These are phyloP conservation scores for Sciurus carolinensis DNA, from an alignment of 2,797 vertebrate species.

Conservation along the genomic window DNA sequence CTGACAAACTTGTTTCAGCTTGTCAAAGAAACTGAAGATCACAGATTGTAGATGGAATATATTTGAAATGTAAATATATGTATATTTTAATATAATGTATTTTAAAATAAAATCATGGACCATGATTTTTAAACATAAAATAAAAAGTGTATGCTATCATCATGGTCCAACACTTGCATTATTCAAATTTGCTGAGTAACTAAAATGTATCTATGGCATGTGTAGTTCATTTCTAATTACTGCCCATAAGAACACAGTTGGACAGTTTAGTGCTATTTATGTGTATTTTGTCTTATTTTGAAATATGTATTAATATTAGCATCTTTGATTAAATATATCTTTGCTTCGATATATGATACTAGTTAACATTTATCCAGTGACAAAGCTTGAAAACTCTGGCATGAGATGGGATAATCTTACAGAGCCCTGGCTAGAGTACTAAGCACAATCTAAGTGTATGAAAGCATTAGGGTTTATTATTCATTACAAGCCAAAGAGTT, in stretches of 20 bases:
- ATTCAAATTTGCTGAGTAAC: neutral
- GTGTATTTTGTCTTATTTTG: neutral
- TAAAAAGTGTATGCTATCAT: neutral
- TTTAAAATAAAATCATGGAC: too few relatives aligned
- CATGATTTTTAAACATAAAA: neutral
- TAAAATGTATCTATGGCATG: neutral
- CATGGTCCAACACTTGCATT: neutral
- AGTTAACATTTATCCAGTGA: neutral
- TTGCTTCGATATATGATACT: neutral
- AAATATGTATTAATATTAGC: neutral
- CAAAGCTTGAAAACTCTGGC: neutral
- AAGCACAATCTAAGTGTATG: neutral
- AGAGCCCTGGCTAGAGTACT: neutral
- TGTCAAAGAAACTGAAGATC: neutral
- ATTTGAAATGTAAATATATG: neutral
- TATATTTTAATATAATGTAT: too few relatives aligned
- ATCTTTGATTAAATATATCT: neutral
- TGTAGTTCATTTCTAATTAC: neutral
- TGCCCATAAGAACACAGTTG: neutral
- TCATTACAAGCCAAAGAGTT: neutral
- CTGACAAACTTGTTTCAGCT: conserved; percentile 17
- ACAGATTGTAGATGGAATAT: neutral
- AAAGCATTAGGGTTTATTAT: neutral
- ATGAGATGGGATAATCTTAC: neutral
- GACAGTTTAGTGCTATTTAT: neutral